A percentile compares a stretch with the other conserved stretches of the same genome.
These are phyloP conservation scores for Bergia puertoricense DNA, from an alignment of 92 coral and sea anemone species.

Conservation along the genomic window DNA sequence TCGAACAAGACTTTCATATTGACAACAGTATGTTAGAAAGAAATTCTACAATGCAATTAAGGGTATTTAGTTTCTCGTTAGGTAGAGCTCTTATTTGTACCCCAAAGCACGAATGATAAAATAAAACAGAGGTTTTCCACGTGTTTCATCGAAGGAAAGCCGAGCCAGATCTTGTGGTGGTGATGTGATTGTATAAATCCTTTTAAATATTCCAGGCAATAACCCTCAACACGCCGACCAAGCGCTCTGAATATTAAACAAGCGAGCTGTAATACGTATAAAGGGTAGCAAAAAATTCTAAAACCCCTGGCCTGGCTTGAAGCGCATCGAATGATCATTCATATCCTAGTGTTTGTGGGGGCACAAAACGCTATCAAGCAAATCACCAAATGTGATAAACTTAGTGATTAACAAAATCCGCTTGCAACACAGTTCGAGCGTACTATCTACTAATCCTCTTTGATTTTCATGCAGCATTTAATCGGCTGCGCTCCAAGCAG, in stretches of 20 bases:
- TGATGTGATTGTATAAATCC: neutral
- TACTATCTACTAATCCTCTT: conserved; percentile 31
- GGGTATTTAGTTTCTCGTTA: conserved; percentile 57
- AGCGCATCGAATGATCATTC: neutral
- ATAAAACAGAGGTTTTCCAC: conserved; percentile 23
- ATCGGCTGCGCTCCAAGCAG: conserved; percentile 57
- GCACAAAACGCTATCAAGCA: conserved; percentile 21
- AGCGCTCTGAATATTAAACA: conserved; percentile 38
- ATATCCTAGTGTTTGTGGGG: conserved; percentile 22
- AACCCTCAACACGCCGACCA: neutral
- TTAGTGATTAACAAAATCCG: conserved; percentile 34
- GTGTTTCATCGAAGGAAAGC: conserved; percentile 22
- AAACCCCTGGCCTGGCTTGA: neutral
- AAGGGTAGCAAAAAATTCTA: neutral
- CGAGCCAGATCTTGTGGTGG: conserved; percentile 13
- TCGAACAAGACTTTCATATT: conserved; percentile 58
- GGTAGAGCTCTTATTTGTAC: conserved; percentile 45
- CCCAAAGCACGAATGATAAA: conserved; percentile 19
- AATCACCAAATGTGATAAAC: conserved; percentile 46
- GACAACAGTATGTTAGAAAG: conserved; percentile 40
- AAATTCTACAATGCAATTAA: conserved; percentile 52
- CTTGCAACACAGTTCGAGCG: conserved; percentile 29
- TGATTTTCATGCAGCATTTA: conserved; percentile 54
- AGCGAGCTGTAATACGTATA: neutral
- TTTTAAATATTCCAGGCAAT: neutral